phyloP scores from a whole-genome alignment of 2,888 invertebrate genomes.

The Apamea monoglypha region DNA sequence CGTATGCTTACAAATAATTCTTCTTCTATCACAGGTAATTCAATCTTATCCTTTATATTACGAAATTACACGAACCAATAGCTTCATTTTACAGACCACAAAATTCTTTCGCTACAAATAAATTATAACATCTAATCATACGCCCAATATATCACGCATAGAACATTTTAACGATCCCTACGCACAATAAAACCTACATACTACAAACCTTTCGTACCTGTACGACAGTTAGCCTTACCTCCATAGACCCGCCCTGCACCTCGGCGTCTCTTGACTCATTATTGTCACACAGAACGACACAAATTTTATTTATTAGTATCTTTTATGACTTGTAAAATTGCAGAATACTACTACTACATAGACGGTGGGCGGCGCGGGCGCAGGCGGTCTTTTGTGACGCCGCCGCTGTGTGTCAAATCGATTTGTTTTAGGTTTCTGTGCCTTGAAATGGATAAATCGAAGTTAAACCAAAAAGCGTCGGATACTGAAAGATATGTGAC shows the following conservation, averaged over 20 bases:
- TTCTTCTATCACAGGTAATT: not conserved
- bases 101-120: conserved; percentile 58
- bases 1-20: not conserved
- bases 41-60: not conserved
- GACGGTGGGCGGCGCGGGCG: conserved; percentile 65
- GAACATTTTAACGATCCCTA: conserved; percentile 66
- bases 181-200: conserved; percentile 47
- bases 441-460: conserved; percentile 24
- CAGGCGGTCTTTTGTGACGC: conserved; percentile 70
- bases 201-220: conserved; percentile 27
- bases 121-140: conserved; percentile 72
- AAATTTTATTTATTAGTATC: conserved; percentile 88
- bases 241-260: conserved; percentile 72
- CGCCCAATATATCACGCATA: conserved; percentile 74
- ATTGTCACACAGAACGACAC: conserved; percentile 78
- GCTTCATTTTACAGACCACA: conserved; percentile 51
- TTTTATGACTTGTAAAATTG: conserved; percentile 85
- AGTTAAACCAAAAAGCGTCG: not conserved
- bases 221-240: conserved; percentile 17
- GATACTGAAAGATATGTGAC: not conserved
- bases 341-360: conserved; percentile 74
- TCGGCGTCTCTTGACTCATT: conserved; percentile 76
- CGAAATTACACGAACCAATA: not conserved
- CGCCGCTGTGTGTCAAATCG: conserved; percentile 77
- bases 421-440: conserved; percentile 75